Evolutionary conservation across 2,113 vertebrate genomes (phyloP).

Genomic region (Corydoras sp.): DNA sequence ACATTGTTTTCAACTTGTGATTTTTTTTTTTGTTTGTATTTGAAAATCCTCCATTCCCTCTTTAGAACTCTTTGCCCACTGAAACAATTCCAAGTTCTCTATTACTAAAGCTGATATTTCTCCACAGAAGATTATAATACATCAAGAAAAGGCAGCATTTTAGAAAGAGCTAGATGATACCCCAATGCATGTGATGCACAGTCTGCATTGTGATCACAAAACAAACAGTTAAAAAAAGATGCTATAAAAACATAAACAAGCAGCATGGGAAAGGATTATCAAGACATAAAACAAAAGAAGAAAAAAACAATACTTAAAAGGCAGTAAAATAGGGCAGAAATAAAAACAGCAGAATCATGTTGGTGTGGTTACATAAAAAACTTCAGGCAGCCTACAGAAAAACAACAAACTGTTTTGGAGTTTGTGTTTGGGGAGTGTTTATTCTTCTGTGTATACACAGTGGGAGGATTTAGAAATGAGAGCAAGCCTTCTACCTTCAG

Average conservation of each 20-base stretch:
- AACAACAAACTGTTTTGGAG: slow-evolving; percentile 25
- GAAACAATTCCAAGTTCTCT: not conserved
- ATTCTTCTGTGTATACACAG: slow-evolving; percentile 18
- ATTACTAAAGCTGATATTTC: not conserved
- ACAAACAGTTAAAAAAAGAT: slow-evolving; percentile 40
- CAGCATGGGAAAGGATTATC: slow-evolving; percentile 4
- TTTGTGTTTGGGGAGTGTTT: slow-evolving; percentile 15
- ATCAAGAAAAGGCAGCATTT: slow-evolving; percentile 7
- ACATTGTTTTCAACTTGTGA: no score
- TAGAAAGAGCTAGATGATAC: slow-evolving; percentile 11
- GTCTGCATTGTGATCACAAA: slow-evolving; percentile 36
- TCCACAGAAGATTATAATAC: not conserved
- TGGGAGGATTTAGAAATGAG: slow-evolving; percentile 30
- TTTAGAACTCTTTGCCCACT: no score
- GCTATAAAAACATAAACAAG: slow-evolving; percentile 19
- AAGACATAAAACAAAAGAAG: slow-evolving; percentile 25
- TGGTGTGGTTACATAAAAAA: slow-evolving; percentile 37
- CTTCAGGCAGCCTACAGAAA: slow-evolving; percentile 34
- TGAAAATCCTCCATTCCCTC: no score
- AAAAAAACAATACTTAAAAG: slow-evolving; percentile 37
- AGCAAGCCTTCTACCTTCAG: slow-evolving; percentile 17
- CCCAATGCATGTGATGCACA: slow-evolving; percentile 21
- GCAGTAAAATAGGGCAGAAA: slow-evolving; percentile 42
- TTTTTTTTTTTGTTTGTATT: not conserved
- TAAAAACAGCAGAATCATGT: slow-evolving; percentile 30